Percentiles rank a stretch among this genome's conserved stretches.
phyloP scores from a whole-genome alignment of 2,113 vertebrate genomes.

The Eulemur macaco region DNA sequence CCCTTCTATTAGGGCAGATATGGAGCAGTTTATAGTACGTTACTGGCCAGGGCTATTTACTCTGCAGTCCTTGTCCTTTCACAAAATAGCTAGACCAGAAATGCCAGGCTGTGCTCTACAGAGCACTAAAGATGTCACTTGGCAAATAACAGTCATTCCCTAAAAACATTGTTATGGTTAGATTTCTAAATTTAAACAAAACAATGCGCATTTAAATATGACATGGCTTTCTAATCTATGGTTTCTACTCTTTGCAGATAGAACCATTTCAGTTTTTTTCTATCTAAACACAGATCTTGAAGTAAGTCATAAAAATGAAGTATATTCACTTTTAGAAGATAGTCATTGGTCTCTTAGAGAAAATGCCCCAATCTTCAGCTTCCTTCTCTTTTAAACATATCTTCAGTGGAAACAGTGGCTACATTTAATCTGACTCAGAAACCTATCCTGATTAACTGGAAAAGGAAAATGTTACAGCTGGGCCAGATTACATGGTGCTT shows the following conservation, averaged over 20 bases:
- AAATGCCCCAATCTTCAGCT: background rate
- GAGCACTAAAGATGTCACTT: background rate
- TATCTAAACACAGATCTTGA: slow-evolving; percentile 21
- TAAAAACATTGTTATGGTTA: background rate
- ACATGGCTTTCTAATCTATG: background rate
- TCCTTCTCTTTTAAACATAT: background rate
- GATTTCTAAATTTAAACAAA: slow-evolving; percentile 12
- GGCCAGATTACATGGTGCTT: background rate
- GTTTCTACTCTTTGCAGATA: background rate
- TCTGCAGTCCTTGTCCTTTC: background rate
- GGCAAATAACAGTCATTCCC: background rate
- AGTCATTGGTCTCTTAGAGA: background rate
- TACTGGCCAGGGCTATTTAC: background rate
- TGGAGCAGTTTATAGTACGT: background rate
- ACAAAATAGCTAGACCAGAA: background rate
- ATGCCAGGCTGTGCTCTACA: background rate
- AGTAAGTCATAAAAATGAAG: slow-evolving; percentile 13
- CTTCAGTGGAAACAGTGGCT: background rate
- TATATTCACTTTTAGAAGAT: slow-evolving; percentile 20
- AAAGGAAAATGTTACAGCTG: background rate
- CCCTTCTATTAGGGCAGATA: background rate
- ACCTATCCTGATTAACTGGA: background rate
- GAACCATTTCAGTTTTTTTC: background rate
- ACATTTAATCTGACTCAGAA: background rate
- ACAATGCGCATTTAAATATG: background rate